Evolutionary conservation across 2,797 vertebrate genomes (phyloP), one percentile per base, ranked within the genome.

Genomic region (Calcarius lapponicus): DNA sequence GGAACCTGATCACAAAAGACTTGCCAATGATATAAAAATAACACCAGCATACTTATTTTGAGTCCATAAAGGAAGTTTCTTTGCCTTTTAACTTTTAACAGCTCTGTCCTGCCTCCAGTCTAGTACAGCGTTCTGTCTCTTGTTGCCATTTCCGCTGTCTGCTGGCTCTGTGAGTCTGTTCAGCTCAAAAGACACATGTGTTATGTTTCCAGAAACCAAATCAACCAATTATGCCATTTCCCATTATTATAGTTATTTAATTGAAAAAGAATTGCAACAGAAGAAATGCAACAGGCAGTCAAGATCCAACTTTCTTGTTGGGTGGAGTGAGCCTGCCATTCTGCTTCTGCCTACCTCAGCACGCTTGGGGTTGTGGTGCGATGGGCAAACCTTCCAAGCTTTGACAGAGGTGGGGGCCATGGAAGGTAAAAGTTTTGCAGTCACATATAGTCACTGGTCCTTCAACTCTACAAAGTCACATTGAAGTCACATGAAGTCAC

Each of bases 181-280:
- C 72, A 67, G 70, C 85, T 88, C 43, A 84, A 90, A 95, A 92
- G 45, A 57, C 34, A 75, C 26, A 40, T 74, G 25, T 72, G 40
- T 76, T 84, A 56, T 88, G 25, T 72, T 91, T 94, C 82, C 92
- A 92, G 94, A 95, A 96, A 81, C 66, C 36, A 7, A 70, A 88
- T 94, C 62, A 96, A 79, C 62, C n/a, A 73, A 92, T 95, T 94
- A 97, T 86, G 80, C 86, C 14, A 95, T 96, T 97, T 96, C 80
- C 67, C 40, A 94, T 94, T 94, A 80, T 86, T 94, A 88, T 10
- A 64, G 56, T 86, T 88, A 80, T 86, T 92, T 82, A 95, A 90
- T 71, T 73, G 45, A 25, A 60, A 79, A 94, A 83, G 18, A 86
- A 61, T 65, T 80, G 29, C n/a, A 80, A 29, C 28, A 84, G 47